Conservation (phyloP, 2,797 vertebrate genomes). For the Gouania willdenowi region DNA sequence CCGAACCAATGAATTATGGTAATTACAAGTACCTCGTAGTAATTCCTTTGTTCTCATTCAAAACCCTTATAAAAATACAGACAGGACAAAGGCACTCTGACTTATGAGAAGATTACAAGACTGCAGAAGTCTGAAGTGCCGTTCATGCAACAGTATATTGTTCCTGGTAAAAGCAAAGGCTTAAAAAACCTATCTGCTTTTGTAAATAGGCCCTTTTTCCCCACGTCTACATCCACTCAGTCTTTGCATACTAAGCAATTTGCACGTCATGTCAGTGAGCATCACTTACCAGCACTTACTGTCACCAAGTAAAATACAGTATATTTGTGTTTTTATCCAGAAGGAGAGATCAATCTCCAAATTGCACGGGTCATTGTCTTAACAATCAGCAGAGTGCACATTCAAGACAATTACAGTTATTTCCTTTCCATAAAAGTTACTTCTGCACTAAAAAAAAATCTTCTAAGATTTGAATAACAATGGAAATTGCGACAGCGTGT, state of each 20-base stretch:
- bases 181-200: background rate
- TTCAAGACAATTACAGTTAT: constrained; percentile 32
- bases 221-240: constrained; percentile 20
- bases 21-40: no score
- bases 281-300: constrained; percentile 57
- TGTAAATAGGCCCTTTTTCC: constrained; percentile 24
- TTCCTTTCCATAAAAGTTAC: constrained; percentile 22
- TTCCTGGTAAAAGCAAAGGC: constrained; percentile 13
- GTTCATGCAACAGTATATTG: no score
- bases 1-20: no score
- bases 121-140: background rate
- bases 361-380: constrained; percentile 34
- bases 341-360: constrained; percentile 19
- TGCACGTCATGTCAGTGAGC: constrained; percentile 34
- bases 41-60: no score
- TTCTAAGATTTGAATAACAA: constrained; percentile 1
- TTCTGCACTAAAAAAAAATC: constrained; percentile 10
- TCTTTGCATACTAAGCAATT: constrained; percentile 32
- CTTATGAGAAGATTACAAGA: background rate
- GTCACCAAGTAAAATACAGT: constrained; percentile 32
- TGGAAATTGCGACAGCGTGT: background rate
- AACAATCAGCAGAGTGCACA: constrained; percentile 23
- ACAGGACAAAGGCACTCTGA: background rate
- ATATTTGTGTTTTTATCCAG: constrained; percentile 36
- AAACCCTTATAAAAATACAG: no score